Evolutionary conservation across 2,797 vertebrate genomes (phyloP), one percentile per base, ranked within the genome.

Genomic region (Decapterus maruadsi): DNA sequence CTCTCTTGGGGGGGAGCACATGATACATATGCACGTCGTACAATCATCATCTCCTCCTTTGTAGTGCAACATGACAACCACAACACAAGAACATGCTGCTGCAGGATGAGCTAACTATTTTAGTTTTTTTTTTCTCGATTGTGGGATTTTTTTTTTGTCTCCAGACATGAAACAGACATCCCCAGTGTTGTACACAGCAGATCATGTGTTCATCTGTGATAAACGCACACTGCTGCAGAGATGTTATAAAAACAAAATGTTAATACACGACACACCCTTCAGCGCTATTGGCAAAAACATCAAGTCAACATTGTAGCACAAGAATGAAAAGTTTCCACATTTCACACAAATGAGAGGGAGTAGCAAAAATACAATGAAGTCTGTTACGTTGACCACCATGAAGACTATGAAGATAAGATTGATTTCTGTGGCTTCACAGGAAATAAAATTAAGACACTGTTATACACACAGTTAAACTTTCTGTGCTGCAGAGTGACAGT

Each of bases 11-110:
- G 74, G 80, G 43, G 16, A 22, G 67, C 8, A 63, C 14, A 75
- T 81, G 69, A 81, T 60, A 77, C 68, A 84, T 71, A 66, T 68
- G 69, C 82, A 90, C 75, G 36, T 77, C 73, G 36, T 77, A 78
- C 53, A 71, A 42, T 70, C 48, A 66, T 63, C 46, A 60, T 71
- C 58, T 38, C 40, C 63, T 56, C 59, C 64, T 73, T 73, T 75
- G 58, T 68, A 76, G 29, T 16, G 55, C 40, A 51, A 58, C 46
- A 76, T 77, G 64, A 84, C 48, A 84, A 72, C 57, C 20, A 64
- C 71, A 81, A 77, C 58, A 80, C 53, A 55, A 53, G 58, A 72
- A 57, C 81, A 66, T 60, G 65, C 53, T 1, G 45, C 46, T 60
- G 4, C 61, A 57, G 12, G 62, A 77, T 20, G 48, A 69, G 70